phyloP scores from a whole-genome alignment of 2,797 vertebrate genomes.

The Podarcis lilfordi region DNA sequence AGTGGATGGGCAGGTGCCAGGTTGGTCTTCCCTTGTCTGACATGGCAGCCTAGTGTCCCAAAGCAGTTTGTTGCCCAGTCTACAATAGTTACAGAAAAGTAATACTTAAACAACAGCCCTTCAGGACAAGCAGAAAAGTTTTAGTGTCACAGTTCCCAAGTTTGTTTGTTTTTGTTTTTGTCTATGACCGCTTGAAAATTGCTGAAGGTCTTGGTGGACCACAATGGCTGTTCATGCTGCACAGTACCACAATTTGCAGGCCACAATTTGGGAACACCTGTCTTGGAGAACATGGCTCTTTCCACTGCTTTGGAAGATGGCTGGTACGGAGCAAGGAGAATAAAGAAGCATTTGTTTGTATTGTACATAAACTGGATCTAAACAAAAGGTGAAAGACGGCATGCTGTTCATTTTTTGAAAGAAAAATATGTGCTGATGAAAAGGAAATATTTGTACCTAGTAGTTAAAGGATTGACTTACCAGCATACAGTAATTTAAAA shows the following conservation, averaged over 20 bases:
- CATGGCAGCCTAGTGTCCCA: neutral
- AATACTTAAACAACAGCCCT: neutral
- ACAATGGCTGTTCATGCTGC: no score
- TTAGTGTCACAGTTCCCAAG: no score
- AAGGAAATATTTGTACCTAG: neutral
- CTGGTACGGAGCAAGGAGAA: neutral
- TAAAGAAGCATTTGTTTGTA: neutral
- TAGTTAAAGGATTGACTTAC: no score
- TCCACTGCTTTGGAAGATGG: neutral
- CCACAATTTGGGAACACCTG: neutral
- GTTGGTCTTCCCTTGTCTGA: neutral
- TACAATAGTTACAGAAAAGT: no score
- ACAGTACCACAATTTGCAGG: no score
- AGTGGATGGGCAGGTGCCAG: neutral
- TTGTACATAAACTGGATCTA: conserved; percentile 31
- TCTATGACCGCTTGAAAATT: no score
- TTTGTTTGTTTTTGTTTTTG: no score
- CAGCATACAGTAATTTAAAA: no score
- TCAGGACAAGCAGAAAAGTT: neutral
- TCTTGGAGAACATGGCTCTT: conserved; percentile 15
- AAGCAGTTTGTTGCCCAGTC: neutral
- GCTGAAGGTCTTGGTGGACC: no score
- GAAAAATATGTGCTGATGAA: neutral
- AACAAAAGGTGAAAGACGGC: conserved; percentile 1
- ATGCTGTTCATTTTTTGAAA: no score